Evolutionary conservation across 2,888 invertebrate genomes (phyloP), one percentile per base, ranked within the genome.

Genomic region (Chloroclystis v-ata): DNA sequence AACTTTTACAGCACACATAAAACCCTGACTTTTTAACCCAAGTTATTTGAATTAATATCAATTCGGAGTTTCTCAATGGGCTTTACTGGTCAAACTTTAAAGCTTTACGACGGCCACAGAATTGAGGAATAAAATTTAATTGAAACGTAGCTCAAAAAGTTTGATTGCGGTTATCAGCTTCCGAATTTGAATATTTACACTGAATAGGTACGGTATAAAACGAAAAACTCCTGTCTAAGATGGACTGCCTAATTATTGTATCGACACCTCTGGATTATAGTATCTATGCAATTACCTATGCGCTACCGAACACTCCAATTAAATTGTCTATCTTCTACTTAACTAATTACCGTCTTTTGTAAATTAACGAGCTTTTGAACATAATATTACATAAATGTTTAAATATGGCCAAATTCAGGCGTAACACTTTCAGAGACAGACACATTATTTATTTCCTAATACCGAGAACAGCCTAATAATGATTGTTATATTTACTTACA

Each of bases 21-120:
- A 87, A 87, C 82, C 85, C 85, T 75, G 86, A 86, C 85, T 87
- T 87, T 87, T 87, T 87, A 85, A 85, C 85, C 87, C 75, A 75
- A 85, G 81, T 86, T 87, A 87, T 87, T 87, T 87, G 87, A 86
- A 87, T 87, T 87, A 85, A 86, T 87, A 86, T 87, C 85, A 84
- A 86, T 86, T 81, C 86, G 78, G 83, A 83, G 83, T 84, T 85
- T 75, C 85, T 87, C 86, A 87, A 86, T 87, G 87, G 87, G 82
- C 82, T 86, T 86, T 78, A 86, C 86, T 85, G 79, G 84, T 87
- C 86, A 78, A 81, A 85, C 82, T 81, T 81, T 87, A 85, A 85
- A 86, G 74, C 85, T 87, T 87, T 87, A 87, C 80, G 84, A 82
- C 79, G 71, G 78, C 75, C 82, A 76, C 82, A 76, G 83, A 78